Evolutionary conservation across 1,140 invertebrate species (phyloP), one percentile per base, ranked within the genome.

Genomic region (Matsumurasca onukii): DNA sequence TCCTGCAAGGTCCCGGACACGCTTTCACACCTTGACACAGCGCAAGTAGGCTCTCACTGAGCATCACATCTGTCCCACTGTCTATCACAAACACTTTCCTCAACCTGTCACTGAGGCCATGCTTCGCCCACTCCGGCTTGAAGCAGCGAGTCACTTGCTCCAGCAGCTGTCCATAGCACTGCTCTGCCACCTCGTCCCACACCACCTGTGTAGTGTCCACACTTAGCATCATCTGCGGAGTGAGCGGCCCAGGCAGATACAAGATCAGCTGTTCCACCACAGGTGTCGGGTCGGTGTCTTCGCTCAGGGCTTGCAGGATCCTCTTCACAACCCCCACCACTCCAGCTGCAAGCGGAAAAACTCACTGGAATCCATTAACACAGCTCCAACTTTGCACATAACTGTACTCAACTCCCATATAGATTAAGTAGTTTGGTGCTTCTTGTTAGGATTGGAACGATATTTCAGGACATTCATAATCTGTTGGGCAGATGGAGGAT

Each of bases 161-260:
- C 17, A 70, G 66, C 13, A 72, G 17, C 22, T 61, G 34, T 15
- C 59, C 31, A 52, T 72, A 72, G 24, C 24, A 45, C 0, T 13
- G n/a, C 13, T 31, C 48, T n/a, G 70, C 0, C 80, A 73, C 67
- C 39, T 74, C 72, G 15, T 85, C 70, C 31, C 67, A 34, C 12
- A 77, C 64, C 73, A 82, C 79, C 3, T 84, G 72, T 31, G 68
- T 61, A 2, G 79, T 73, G 1, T 78, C 72, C 15, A 68, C 31
- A 0, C 70, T 66, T 17, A 82, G 85, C 81, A 89, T 77, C 74
- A 86, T 87, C 73, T 89, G 85, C 17, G 84, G 78, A 0, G 87
- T 90, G 29, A 86, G 66, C 1, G 85, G 84, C 0, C 87, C 86
- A 0, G 89, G 88, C 24, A 90, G 79, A 66, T 45, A 64, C 49